Base-by-base conservation (phyloP, 1,140 invertebrate species). In the Pseudobourletiella spinata region DNA sequence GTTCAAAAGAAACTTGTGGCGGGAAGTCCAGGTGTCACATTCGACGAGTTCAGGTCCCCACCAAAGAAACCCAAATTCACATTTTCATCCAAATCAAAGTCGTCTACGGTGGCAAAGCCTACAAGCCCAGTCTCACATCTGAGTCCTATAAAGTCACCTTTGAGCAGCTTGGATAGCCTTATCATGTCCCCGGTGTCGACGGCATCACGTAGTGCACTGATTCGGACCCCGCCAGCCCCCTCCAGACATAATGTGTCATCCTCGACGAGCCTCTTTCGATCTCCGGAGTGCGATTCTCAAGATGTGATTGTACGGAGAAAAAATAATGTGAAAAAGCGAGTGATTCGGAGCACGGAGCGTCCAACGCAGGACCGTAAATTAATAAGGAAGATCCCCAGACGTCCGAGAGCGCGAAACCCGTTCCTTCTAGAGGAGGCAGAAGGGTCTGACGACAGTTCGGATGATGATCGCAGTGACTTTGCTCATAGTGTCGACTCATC, bases 381-480 rank as follows among this genome's bases (percentile, higher is more conserved):
- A 11, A 1, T 32, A 15, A 11, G 20, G 3, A 14, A 56, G 14
- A 16, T 2, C 30, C 25, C n/a, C n/a, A n/a, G n/a, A n/a, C n/a
- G n/a, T n/a, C n/a, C n/a, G n/a, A n/a, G 44, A 46, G 26, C 26
- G 0, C 8, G 24, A 39, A 69, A 69, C 58, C 56, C 61, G 0
- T 69, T 59, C 44, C 6, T 66, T n/a, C 35, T 56, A 6, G 24
- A 42, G 26, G 63, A 69, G 52, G 67, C 61, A 16, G 43, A 61
- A n/a, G 64, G 44, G 0, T 3, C 22, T 46, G 63, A 30, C 1
- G 61, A 57, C 20, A 48, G 46, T 51, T 52, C 42, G n/a, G 42
- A 44, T 30, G 54, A 44, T 25, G 57, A 56, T 20, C n/a, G n/a
- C n/a, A 20, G n/a, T 35, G 44, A 66, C 15, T 44, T 46, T 11